Evolutionary conservation across 2,113 vertebrate genomes (phyloP), one percentile per base, ranked within the genome.

Genomic region (Oryzias celebensis): DNA sequence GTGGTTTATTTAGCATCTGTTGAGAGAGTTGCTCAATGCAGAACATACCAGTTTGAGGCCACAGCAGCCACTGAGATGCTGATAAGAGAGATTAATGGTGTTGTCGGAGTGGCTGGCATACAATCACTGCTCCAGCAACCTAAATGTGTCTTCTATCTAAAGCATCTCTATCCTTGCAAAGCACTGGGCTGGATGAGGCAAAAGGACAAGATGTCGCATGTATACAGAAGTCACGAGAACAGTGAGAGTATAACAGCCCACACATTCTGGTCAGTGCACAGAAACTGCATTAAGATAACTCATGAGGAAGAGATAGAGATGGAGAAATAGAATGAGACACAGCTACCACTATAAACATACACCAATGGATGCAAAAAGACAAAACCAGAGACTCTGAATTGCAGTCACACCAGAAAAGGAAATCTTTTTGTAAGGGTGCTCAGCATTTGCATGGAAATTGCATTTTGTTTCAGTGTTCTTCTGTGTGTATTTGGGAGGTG

Each of bases 1-100:
- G 74, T 67, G 83, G 83, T 87, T 91, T 90, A 84, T 86, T 89
- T 88, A 83, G 85, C 86, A 83, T 89, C 88, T 67, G 26, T 78
- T 87, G 88, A 86, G 84, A 87, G 82, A 77, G 75, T 73, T 80
- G 85, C 65, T 74, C 83, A 83, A 89, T 83, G 86, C 84, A 89
- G 87, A 91, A 87, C 84, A 85, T 77, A 86, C 62, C 82, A 85
- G 85, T 87, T 83, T 68, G 71, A 85, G 82, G 78, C 81, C 79
- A 65, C 80, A 83, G 87, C 84, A 85, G 81, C 86, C 79, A 77
- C 87, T 80, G 86, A 87, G 87, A 82, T 84, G 68, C 88, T 89
- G 92, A 93, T 92, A 93, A 92, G 92, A 82, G 89, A 93, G 91
- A 93, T 93, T 92, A 92, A 93, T 92, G 88, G 87, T 86, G 87